Evolutionary conservation across 2,113 vertebrate genomes (phyloP), one percentile per base, ranked within the genome.

Genomic region (Alectura lathami): DNA sequence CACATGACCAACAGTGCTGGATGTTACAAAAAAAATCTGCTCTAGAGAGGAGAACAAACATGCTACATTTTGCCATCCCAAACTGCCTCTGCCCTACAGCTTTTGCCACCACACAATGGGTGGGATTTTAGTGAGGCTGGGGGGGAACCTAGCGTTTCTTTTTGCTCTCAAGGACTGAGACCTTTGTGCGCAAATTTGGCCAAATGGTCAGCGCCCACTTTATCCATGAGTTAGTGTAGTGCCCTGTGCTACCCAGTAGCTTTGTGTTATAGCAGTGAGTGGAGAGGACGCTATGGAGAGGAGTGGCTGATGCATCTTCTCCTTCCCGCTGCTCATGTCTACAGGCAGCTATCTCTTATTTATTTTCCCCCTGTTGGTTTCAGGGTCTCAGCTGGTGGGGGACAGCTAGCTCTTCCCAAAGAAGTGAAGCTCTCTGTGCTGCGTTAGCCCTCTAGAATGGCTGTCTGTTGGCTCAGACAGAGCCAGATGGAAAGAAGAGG

Each of bases 311-410:
- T 57, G 20, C 10, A 16, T 0, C 0, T 17, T 23, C 45, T 83
- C 34, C 2, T 1, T 47, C 51, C 54, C 0, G 0, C 32, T 79
- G 43, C 40, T 73, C 5, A 0, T 6, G 21, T 43, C 69, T 86
- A 20, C 56, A 59, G 77, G 22, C 68, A 80, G 45, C 40, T 77
- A 73, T 15, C 17, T 84, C 36, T 51, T 68, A 40, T 83, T 87
- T 53, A 57, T 73, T 89, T 48, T 29, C 27, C 40, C 40, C 40
- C 27, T 76, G 17, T 57, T 62, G 43, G 21, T 87, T 89, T 73
- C 60, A 83, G 36, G 30, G 24, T 40, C 50, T 83, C 40, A 66
- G 24, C 45, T 45, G 50, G 45, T 45, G 50, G 45, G 45, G 91
- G 38, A 64, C 69, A 83, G 57, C 12, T 21, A 38, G 34, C 21